Evolutionary conservation across 2,797 vertebrate species (phyloP).

Genomic region (Microctenopoma stevenorrisi): DNA sequence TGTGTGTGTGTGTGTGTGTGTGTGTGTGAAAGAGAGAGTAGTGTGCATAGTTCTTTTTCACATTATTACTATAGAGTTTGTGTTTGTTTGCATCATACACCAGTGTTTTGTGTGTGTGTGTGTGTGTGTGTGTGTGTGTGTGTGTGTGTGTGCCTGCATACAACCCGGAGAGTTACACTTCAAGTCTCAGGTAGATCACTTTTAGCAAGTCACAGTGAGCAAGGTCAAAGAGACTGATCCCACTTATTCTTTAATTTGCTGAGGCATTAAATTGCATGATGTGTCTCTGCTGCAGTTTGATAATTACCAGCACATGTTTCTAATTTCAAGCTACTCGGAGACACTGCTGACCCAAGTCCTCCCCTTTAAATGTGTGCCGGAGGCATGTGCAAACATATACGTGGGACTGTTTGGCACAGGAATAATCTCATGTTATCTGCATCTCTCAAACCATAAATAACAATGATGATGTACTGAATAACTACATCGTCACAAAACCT

Average conservation of each 20-base stretch:
- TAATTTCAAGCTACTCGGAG: conserved; percentile 85
- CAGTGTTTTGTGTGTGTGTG: not conserved
- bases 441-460: conserved; percentile 7
- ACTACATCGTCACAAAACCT: conserved; percentile 1
- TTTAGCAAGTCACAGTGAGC: conserved; percentile 73
- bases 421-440: conserved; percentile 15
- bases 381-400: not conserved
- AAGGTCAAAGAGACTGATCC: conserved; percentile 85
- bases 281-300: conserved; percentile 85
- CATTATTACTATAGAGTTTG: not conserved
- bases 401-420: conserved; percentile 6
- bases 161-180: conserved; percentile 52
- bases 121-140: not conserved
- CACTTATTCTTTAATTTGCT: conserved; percentile 86
- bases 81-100: not conserved
- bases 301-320: conserved; percentile 89
- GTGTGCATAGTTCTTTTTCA: not conserved
- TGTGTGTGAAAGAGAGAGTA: not conserved
- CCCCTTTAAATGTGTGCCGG: conserved; percentile 57
- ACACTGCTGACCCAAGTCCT: conserved; percentile 86
- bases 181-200: conserved; percentile 71
- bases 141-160: not conserved
- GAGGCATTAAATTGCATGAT: conserved; percentile 86
- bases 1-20: conserved; percentile 1
- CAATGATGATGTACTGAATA: conserved; percentile 6